Conservation (phyloP, 2,888 invertebrate genomes). For the Nymphalis urticae region DNA sequence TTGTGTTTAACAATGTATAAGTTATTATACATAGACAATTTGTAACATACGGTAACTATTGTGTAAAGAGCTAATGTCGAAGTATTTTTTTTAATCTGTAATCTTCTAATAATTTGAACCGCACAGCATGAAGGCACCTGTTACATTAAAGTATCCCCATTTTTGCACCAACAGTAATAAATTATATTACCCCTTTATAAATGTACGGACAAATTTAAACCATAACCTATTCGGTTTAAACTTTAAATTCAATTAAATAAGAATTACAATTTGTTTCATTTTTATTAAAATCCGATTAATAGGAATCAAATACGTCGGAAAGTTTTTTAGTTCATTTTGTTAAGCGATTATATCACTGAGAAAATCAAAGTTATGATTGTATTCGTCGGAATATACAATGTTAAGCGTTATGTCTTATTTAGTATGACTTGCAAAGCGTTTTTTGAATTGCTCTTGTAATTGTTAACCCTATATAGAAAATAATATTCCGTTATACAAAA, state of each 20-base stretch:
- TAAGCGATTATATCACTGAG: neutral
- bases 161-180: conserved; percentile 32
- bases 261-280: neutral
- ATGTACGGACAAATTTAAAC: conserved; percentile 9
- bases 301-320: conserved; percentile 25
- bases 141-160: conserved; percentile 35
- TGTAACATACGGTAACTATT: no score
- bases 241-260: neutral
- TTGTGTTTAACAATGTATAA: no score
- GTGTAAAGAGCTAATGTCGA: no score
- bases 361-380: no score
- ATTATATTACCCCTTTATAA: conserved; percentile 26
- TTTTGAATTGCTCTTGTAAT: no score
- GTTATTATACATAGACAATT: no score
- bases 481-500: no score
- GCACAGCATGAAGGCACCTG: conserved; percentile 41
- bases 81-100: neutral
- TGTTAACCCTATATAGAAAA: no score
- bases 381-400: no score
- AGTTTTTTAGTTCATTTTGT: conserved; percentile 11
- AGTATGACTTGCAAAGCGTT: no score
- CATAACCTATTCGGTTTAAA: neutral
- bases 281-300: conserved; percentile 36
- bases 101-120: conserved; percentile 27
- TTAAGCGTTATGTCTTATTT: no score